Evolutionary conservation across 1,140 invertebrate species (phyloP), one percentile per base, ranked within the genome.

Genomic region (Musca domestica): DNA sequence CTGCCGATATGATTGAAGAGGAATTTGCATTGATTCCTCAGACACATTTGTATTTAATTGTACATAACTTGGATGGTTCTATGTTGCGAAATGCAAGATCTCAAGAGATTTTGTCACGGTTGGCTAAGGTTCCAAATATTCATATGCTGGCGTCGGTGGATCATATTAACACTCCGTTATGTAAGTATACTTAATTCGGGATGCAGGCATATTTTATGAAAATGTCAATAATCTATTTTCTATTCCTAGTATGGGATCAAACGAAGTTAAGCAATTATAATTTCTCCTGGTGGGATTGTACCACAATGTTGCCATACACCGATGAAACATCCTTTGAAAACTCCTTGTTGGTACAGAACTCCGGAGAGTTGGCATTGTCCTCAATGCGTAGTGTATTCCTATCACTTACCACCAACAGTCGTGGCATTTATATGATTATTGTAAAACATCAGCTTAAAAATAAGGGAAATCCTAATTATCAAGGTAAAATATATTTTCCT

Each of bases 311-410:
- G 58, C 88, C 92, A 0, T 98, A 98, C 76, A 84, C 83, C 1
- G 88, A 92, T 70, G 95, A 98, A 84, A 97, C 93, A 0, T 91
- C 90, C 0, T 96, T 90, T 72, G 95, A 96, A 83, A 92, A 90
- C 81, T 95, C 92, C 0, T 80, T 96, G 51, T 83, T 95, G 82
- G 87, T 94, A 2, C 89, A 95, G 76, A 88, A 92, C 70, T 89
- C 90, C 23, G 92, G 92, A 19, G 85, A 86, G 7, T 81, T 96
- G 52, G 92, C 91, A 15, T 84, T 97, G 2, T 92, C 93, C 4
- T 96, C 95, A 0, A 83, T 97, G 23, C 86, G 88, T 19, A 95
- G 94, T 79, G 94, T 98, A 5, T 95, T 94, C 83, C 87, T 88
- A 64, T 96, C 95, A 3, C 84, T 98, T 14, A 96, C 93, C 0